phyloP scores from a whole-genome alignment of 2,888 invertebrate species.

The Apomyelois bistriatella region DNA sequence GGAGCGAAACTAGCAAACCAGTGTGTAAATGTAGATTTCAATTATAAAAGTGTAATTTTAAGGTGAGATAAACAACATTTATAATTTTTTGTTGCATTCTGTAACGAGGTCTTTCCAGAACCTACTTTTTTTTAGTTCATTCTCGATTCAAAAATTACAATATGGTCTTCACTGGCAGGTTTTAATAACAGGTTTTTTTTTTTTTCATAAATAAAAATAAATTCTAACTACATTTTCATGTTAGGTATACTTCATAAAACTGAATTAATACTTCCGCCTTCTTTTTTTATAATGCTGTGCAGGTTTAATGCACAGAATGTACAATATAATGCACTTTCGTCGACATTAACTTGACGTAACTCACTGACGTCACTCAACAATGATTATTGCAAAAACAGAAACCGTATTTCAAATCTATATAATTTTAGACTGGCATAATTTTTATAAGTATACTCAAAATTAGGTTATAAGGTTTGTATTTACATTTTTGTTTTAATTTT shows the following conservation, averaged over 20 bases:
- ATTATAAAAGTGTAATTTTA: neutral
- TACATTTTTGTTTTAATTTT: no score
- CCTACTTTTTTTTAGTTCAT: neutral
- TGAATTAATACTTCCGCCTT: neutral
- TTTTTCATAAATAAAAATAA: no score
- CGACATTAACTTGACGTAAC: neutral
- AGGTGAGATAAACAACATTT: neutral
- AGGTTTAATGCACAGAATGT: neutral
- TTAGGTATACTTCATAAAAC: neutral
- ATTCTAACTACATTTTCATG: no score
- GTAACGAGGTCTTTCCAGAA: neutral
- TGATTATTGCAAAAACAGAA: neutral
- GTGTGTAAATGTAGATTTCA: neutral
- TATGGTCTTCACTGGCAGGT: no score
- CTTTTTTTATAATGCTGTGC: neutral
- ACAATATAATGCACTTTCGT: neutral
- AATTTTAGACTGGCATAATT: no score
- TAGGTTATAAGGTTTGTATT: no score
- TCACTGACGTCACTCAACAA: neutral
- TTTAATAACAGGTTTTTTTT: no score
- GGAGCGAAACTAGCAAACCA: no score
- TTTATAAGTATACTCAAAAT: no score
- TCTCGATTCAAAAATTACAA: no score
- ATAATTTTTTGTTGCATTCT: neutral
- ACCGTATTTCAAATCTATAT: no score